Evolutionary conservation across 2,113 vertebrate species (phyloP).

Genomic region (Callithrix jacchus): DNA sequence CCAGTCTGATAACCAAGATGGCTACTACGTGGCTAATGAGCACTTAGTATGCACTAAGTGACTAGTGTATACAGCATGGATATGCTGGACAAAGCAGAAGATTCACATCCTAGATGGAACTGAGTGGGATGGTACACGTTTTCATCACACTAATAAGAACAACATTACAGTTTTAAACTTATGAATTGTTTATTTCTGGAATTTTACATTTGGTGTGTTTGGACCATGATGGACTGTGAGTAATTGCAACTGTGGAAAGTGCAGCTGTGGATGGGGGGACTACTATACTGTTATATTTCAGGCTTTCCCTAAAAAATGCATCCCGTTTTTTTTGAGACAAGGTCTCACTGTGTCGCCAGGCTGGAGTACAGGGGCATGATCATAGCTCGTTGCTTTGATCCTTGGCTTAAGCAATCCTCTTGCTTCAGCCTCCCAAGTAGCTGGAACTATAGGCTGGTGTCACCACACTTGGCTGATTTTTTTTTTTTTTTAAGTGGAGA

Average conservation of each 20-base stretch:
- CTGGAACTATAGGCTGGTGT: too few species aligned
- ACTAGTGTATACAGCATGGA: background rate
- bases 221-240: background rate
- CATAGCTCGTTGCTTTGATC: too few species aligned
- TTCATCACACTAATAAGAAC: background rate
- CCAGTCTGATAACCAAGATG: background rate
- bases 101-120: background rate
- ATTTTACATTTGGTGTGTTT: background rate
- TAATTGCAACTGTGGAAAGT: background rate
- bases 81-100: background rate
- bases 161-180: background rate
- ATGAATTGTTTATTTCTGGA: background rate
- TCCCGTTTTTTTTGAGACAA: background rate
- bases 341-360: too few species aligned
- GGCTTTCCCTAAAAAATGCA: background rate
- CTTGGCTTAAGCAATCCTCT: too few species aligned
- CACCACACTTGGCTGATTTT: too few species aligned
- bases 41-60: background rate
- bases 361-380: too few species aligned
- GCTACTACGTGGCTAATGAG: background rate
- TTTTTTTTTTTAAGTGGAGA: too few species aligned
- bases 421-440: too few species aligned
- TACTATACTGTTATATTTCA: background rate
- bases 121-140: background rate
- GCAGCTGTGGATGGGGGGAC: background rate